Evolutionary conservation across 2,113 vertebrate species (phyloP), one percentile per base, ranked within the genome.

Genomic region (Poeciliopsis turrubarensis): DNA sequence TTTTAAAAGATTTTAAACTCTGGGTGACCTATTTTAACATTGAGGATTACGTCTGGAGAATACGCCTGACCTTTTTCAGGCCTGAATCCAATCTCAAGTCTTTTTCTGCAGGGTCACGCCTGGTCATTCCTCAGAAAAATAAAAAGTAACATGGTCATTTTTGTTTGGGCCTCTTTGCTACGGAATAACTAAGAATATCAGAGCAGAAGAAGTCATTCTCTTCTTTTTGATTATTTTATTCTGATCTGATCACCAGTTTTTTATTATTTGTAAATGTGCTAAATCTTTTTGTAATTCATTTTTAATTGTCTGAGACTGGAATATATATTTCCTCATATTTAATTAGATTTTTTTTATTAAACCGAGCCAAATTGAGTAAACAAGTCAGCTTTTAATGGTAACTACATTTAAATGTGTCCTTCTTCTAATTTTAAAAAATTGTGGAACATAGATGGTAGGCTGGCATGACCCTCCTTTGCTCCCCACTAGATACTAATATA

Each of bases 1-100:
- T 60, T n/a, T 47, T 30, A 72, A 19, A n/a, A 12, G 68, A 66
- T 60, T 44, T 44, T 5, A 60, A 70, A 32, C 29, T 71, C 26
- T 57, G 0, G n/a, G 7, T 79, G 32, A 34, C 44, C 54, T 63
- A 5, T 62, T 72, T 78, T 0, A 68, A 9, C 2, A 4, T 8
- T 34, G 15, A 22, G 26, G 17, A 34, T 69, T 37, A n/a, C 5
- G 12, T 26, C 15, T 10, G 22, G 3, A 32, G n/a, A 17, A 61
- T 9, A 29, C 31, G 39, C 9, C 30, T 67, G 68, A 67, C 26
- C 13, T n/a, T 0, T 6, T 26, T 17, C 9, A 27, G 39, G 64
- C 27, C 73, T 54, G 30, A 66, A 30, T 32, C n/a, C 10, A 65
- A 15, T 65, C 25, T 30, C 25, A 54, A 27, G 27, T 65, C 32